Evolutionary conservation across 1,140 invertebrate species (phyloP).

Genomic region (Thrips palmi): DNA sequence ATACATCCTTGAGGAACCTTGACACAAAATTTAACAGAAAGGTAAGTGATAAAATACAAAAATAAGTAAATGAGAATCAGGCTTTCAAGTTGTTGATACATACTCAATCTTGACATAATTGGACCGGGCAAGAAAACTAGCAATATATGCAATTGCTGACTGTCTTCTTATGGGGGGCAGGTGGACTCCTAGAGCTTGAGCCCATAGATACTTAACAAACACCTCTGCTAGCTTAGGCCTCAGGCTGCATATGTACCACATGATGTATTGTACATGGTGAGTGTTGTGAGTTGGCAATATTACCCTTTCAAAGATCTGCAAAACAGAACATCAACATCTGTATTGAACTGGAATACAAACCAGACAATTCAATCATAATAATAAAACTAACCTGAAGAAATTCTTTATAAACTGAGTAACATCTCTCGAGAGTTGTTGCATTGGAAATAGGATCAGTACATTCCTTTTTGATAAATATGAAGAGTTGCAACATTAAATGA

Average conservation of each 20-base stretch:
- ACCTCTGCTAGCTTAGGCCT: constrained; percentile 40
- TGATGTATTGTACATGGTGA: constrained; percentile 58
- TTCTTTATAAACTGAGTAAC: too few relatives aligned
- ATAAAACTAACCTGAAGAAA: too few relatives aligned
- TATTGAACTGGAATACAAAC: too few relatives aligned
- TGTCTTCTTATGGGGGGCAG: constrained; percentile 44
- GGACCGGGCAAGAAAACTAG: constrained; percentile 51
- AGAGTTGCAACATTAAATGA: constrained; percentile 37
- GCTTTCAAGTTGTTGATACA: constrained; percentile 17
- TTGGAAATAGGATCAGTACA: too few relatives aligned
- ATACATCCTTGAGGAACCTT: constrained; percentile 38
- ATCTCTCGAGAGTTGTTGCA: too few relatives aligned
- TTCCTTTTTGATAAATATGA: constrained; percentile 32
- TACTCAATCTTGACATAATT: constrained; percentile 46
- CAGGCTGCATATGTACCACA: constrained; percentile 58
- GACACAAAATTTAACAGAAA: constrained; percentile 15
- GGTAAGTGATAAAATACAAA: background rate
- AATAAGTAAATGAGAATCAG: background rate
- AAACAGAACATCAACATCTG: constrained; percentile 7
- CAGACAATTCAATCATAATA: too few relatives aligned
- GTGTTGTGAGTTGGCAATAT: constrained; percentile 53
- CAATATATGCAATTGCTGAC: constrained; percentile 49
- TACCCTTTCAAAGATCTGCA: constrained; percentile 43
- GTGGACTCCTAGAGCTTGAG: constrained; percentile 47
- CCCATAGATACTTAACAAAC: constrained; percentile 57